Base-by-base conservation (phyloP, 2,888 invertebrate species). In the Drosophila hawaiiensis region DNA sequence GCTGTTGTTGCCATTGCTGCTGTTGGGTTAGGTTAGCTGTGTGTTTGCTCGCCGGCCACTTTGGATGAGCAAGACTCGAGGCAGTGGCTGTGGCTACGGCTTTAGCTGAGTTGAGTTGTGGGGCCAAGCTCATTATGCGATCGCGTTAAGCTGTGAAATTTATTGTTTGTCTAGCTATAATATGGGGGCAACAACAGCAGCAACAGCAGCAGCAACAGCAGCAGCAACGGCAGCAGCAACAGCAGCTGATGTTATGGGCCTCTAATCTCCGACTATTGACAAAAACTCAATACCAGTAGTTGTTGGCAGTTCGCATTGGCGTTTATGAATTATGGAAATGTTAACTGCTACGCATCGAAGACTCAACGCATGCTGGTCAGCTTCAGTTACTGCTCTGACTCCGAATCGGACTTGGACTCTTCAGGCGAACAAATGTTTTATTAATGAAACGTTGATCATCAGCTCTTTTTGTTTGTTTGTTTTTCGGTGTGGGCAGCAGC, bases 81-180 rank as follows among this genome's bases (percentile, higher is more conserved):
- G 65, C 16, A 25, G 37, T 50, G 29, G 47, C 22, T 65, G 58
- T 41, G 43, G 53, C 14, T 28, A 35, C 56, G 25, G 47, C 28
- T 68, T 68, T 55, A 12, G 54, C 16, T 16, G 22, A 22, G 47
- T 47, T 47, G 47, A 7, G 37, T 25, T 25, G 35, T 37, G 64
- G 73, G 69, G 53, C 47, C 55, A 82, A 82, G 83, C 88, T 91
- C 88, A 91, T 92, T 92, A 91, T 92, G 80, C 90, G 88, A 91
- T 92, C 89, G 92, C 92, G 92, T 92, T 91, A 91, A 92, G 91
- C 92, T 92, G 92, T 92, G 92, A 92, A 92, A 91, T 91, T 86
- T 81, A 82, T 84, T 91, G 91, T 90, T 90, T 91, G 82, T 65
- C 74, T 72, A 78, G 73, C 71, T 75, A 77, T 76, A 72, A 89